phyloP scores from a whole-genome alignment of 1,140 invertebrate genomes.

The Bicyclus anynana region DNA sequence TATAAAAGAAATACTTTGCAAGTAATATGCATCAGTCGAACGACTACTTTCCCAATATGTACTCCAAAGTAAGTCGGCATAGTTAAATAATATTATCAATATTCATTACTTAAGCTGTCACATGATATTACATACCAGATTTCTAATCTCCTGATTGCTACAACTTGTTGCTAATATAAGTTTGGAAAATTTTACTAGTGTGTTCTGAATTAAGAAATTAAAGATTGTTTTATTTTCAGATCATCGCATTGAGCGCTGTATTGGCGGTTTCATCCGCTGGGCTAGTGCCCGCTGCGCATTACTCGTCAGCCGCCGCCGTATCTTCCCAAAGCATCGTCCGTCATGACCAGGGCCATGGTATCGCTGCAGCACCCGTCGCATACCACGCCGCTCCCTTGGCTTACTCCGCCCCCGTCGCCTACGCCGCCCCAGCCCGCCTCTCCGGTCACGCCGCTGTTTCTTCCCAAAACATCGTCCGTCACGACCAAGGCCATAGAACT shows the following conservation, averaged over 20 bases:
- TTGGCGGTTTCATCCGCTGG: conserved; percentile 51
- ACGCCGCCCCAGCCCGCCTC: conserved; percentile 34
- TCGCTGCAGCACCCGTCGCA: conserved; percentile 26
- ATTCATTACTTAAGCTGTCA: not conserved
- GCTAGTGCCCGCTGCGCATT: conserved; percentile 44
- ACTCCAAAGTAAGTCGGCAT: conserved; percentile 1
- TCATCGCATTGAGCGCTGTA: conserved; percentile 47
- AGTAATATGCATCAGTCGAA: not conserved
- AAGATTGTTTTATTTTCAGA: conserved; percentile 27
- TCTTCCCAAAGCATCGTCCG: conserved; percentile 50
- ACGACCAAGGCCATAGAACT: conserved; percentile 23
- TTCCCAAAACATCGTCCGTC: not conserved
- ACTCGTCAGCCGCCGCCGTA: conserved; percentile 39
- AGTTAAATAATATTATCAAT: conserved; percentile 4
- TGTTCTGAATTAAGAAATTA: not conserved
- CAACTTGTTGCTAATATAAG: not conserved
- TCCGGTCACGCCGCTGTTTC: not conserved
- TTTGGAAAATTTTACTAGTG: not conserved
- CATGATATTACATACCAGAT: conserved; percentile 5
- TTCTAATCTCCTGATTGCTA: conserved; percentile 11
- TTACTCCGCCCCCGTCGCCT: conserved; percentile 20
- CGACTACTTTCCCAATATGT: not conserved
- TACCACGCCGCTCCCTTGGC: conserved; percentile 44
- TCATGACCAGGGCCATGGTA: conserved; percentile 39
- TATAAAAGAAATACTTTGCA: not conserved